These are phyloP conservation scores for Agrilus mali DNA, from an alignment of 2,888 invertebrate genomes.

Conservation along the genomic window DNA sequence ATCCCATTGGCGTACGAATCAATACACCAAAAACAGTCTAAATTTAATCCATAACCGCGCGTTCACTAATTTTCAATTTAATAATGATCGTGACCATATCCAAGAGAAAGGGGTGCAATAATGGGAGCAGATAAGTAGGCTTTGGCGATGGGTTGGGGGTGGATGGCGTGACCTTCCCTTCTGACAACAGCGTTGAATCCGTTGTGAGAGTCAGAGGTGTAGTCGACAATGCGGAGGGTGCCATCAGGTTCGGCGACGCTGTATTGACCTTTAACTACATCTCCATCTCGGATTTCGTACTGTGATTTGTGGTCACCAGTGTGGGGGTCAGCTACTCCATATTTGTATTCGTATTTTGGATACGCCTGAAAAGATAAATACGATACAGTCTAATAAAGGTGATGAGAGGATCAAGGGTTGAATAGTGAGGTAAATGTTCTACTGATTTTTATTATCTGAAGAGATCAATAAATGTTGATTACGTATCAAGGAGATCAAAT, in stretches of 20 bases:
- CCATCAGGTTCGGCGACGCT: constrained; percentile 35
- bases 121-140: constrained; percentile 14
- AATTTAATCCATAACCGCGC: no score
- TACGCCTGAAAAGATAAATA: constrained; percentile 29
- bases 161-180: constrained; percentile 46
- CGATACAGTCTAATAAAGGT: no score
- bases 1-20: no score
- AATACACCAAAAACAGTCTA: no score
- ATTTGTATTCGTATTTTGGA: constrained; percentile 52
- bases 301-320: constrained; percentile 43
- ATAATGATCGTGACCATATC: no score
- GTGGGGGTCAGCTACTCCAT: constrained; percentile 49
- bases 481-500: no score
- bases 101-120: no score
- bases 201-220: constrained; percentile 56
- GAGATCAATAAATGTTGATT: no score
- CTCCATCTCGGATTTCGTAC: constrained; percentile 40
- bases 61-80: no score
- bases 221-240: constrained; percentile 41
- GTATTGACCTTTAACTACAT: constrained; percentile 48
- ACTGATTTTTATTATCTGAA: no score
- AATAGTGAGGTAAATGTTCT: neutral
- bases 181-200: constrained; percentile 61
- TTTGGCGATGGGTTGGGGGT: constrained; percentile 35
- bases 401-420: neutral